Percentiles rank a stretch among this genome's conserved stretches.
Evolutionary conservation across 2,888 invertebrate species (phyloP).

Genomic region (Cybosia mesomella): DNA sequence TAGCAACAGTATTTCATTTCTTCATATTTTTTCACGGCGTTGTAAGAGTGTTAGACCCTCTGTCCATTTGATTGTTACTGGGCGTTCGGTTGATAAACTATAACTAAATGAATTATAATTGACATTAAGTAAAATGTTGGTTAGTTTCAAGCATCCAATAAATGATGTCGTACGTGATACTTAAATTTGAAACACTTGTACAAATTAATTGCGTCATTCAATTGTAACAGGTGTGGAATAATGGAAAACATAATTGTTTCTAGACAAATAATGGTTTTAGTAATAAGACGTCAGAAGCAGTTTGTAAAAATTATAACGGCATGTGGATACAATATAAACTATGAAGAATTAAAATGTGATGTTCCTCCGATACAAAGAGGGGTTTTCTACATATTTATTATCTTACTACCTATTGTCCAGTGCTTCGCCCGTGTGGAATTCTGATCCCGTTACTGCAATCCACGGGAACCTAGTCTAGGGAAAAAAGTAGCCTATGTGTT

Average conservation of each 20-base stretch:
- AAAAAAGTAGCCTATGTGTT: no score
- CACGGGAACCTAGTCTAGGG: no score
- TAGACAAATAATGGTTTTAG: not conserved
- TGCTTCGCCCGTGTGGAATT: no score
- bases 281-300: not conserved
- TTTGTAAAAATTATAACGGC: not conserved
- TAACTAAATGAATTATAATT: not conserved
- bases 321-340: not conserved
- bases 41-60: not conserved
- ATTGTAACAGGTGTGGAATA: not conserved
- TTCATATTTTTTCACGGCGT: not conserved
- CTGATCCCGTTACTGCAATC: no score
- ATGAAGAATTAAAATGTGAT: not conserved
- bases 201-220: constrained; percentile 6
- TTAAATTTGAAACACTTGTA: not conserved
- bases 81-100: not conserved
- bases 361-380: not conserved
- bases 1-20: not conserved
- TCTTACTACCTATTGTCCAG: no score
- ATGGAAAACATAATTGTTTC: not conserved
- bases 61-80: not conserved
- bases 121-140: not conserved
- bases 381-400: not conserved
- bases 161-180: not conserved
- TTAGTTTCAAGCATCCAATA: not conserved